Conservation (phyloP, 1,140 invertebrate genomes). For the Oncopodura yosiiana region DNA sequence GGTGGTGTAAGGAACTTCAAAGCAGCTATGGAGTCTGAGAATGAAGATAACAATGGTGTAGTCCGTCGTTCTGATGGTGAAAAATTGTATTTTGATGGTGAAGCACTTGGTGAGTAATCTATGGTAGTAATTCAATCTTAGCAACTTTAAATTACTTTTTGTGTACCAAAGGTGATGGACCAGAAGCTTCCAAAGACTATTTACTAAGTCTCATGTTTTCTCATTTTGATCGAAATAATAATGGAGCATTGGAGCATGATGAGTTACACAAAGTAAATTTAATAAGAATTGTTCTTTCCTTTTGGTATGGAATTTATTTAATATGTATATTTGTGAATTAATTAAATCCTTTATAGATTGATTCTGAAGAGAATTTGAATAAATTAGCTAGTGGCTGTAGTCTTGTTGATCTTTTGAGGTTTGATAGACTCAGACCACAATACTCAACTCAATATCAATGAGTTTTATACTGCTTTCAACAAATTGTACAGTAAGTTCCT, state of each 20-base stretch:
- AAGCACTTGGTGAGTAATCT: constrained; percentile 54
- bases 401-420: constrained; percentile 57
- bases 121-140: too few relatives aligned
- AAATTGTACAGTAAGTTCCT: constrained; percentile 58
- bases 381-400: constrained; percentile 56
- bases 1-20: constrained; percentile 38
- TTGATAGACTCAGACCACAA: constrained; percentile 60
- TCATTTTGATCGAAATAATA: constrained; percentile 63
- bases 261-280: constrained; percentile 53
- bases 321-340: background rate
- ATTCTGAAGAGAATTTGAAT: constrained; percentile 53
- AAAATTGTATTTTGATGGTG: constrained; percentile 55
- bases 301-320: background rate
- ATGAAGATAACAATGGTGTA: constrained; percentile 65
- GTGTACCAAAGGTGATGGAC: constrained; percentile 37
- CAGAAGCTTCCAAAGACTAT: constrained; percentile 53
- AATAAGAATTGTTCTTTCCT: background rate
- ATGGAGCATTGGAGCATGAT: constrained; percentile 54
- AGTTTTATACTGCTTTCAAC: constrained; percentile 68
- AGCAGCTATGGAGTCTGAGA: constrained; percentile 48
- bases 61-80: constrained; percentile 61
- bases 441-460: constrained; percentile 55
- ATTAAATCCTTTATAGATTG: constrained; percentile 43
- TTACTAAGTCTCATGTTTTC: constrained; percentile 67
- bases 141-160: background rate